Conservation (phyloP, 2,797 vertebrate species). For the Spheniscus humboldti region DNA sequence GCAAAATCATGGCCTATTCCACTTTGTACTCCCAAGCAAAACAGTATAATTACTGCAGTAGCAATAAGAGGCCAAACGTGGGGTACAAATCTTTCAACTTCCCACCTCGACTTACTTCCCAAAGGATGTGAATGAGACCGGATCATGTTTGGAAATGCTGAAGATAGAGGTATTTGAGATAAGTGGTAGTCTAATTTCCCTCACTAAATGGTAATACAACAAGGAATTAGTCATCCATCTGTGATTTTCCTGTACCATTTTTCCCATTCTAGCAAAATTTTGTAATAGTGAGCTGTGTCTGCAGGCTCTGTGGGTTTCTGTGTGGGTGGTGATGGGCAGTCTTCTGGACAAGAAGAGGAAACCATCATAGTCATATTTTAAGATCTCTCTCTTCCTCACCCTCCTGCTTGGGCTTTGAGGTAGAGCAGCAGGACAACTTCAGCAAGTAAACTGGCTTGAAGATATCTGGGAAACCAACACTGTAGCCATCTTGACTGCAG, state of each 20-base stretch:
- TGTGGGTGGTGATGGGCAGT: background rate
- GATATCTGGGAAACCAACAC: background rate
- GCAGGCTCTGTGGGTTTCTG: background rate
- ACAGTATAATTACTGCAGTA: background rate
- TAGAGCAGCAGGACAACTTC: background rate
- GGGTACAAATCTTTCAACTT: background rate
- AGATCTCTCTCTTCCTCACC: background rate
- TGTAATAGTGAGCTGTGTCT: background rate
- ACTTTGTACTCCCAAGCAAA: background rate
- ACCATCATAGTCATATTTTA: background rate
- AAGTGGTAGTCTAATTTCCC: background rate
- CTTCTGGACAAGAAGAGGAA: background rate
- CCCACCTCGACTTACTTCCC: background rate
- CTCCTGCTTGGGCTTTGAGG: background rate
- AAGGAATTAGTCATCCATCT: background rate
- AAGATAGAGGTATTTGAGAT: background rate
- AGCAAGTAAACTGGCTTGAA: background rate
- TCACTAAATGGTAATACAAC: background rate
- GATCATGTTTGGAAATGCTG: background rate
- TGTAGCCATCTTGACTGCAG: background rate
- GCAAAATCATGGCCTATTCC: background rate
- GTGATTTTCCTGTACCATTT: background rate
- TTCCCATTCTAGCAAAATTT: background rate
- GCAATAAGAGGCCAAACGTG: background rate
- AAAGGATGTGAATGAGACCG: background rate